phyloP scores from a whole-genome alignment of 2,888 invertebrate species.

The Trachelus troglodyta region DNA sequence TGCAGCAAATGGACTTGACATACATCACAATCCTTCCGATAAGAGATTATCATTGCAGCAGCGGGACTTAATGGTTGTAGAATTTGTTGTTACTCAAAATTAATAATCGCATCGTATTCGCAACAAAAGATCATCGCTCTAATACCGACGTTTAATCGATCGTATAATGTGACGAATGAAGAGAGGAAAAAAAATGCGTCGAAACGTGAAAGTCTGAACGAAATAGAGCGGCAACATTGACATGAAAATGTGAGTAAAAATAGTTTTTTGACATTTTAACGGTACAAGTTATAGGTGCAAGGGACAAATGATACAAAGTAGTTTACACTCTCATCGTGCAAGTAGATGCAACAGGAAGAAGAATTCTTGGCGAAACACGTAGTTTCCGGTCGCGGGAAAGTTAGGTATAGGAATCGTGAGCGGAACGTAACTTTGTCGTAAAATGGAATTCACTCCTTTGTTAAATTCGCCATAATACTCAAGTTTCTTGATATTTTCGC shows the following conservation, averaged over 20 bases:
- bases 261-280: not conserved
- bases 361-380: not conserved
- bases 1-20: no score
- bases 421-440: not conserved
- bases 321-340: not conserved
- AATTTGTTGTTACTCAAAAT: not conserved
- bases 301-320: not conserved
- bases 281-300: not conserved
- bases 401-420: not conserved
- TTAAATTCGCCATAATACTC: not conserved
- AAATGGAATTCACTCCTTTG: not conserved
- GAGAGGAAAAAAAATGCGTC: not conserved
- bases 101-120: not conserved
- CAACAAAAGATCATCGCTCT: not conserved
- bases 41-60: not conserved
- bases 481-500: not conserved
- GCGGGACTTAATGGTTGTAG: not conserved
- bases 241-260: conserved; percentile 15
- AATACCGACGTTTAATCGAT: conserved; percentile 19
- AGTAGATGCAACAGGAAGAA: not conserved
- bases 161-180: not conserved
- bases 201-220: conserved; percentile 41
- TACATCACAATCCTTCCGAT: not conserved
- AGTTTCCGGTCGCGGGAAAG: not conserved
- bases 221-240: conserved; percentile 48